A percentile compares a stretch with the other conserved stretches of the same genome.
Conservation (phyloP, 1,140 invertebrate species). For the Caenorhabditis tropicalis region DNA sequence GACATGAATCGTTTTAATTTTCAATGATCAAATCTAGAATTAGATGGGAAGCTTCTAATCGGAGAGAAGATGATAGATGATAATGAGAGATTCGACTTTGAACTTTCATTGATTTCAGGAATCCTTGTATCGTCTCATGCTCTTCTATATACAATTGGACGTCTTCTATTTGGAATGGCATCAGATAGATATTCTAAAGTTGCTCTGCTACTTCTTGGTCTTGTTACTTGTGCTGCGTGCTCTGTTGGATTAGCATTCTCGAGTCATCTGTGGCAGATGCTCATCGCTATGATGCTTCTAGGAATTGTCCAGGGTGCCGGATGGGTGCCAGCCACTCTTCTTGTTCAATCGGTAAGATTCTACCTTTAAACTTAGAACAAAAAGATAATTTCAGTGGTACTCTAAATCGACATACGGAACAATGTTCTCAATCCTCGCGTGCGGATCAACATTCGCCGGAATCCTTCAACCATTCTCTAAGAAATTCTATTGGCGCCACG, state of each 20-base stretch:
- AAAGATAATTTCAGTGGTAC: background rate
- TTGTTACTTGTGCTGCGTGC: constrained; percentile 1
- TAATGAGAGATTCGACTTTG: background rate
- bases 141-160: constrained; percentile 31
- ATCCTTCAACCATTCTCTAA: constrained; percentile 13
- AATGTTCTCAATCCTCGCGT: constrained; percentile 27
- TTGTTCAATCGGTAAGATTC: background rate
- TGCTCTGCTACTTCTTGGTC: constrained; percentile 1
- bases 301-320: constrained; percentile 15
- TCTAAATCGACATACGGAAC: constrained; percentile 10
- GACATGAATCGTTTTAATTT: background rate
- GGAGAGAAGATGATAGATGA: background rate
- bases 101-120: background rate
- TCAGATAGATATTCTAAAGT: constrained; percentile 28
- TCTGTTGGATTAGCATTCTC: constrained; percentile 21
- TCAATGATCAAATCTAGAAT: background rate
- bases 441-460: background rate
- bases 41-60: too few species aligned
- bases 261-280: constrained; percentile 21
- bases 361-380: background rate
- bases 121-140: constrained; percentile 24
- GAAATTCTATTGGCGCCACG: constrained; percentile 17
- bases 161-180: constrained; percentile 21
- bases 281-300: constrained; percentile 32
- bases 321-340: constrained; percentile 30